Conservation (phyloP, 2,888 invertebrate species). For the Bruchidius siliquastri region DNA sequence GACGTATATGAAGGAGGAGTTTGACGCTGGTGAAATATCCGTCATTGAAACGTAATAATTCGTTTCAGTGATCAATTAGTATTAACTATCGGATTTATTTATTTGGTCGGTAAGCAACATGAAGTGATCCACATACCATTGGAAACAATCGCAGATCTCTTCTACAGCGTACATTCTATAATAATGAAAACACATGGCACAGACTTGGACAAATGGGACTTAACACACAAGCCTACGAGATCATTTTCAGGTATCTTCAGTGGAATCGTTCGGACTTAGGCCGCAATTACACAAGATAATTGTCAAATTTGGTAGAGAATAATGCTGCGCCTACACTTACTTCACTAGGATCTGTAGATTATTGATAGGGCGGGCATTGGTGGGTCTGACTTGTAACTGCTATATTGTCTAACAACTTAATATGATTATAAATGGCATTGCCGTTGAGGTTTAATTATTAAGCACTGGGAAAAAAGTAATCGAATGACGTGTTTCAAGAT, state of each 20-base stretch:
- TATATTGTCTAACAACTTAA: no score
- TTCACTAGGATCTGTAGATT: no score
- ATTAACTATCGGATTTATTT: neutral
- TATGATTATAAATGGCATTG: no score
- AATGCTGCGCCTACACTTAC: constrained; percentile 6
- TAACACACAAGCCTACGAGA: constrained; percentile 14
- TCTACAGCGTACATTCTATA: neutral
- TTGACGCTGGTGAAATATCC: no score
- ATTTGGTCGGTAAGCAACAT: neutral
- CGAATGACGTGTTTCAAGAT: no score
- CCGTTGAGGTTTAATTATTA: no score
- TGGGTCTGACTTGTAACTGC: no score
- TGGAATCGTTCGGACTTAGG: constrained; percentile 5
- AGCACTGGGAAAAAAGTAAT: no score
- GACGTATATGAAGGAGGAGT: no score
- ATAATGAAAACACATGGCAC: constrained; percentile 20
- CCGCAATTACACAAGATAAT: constrained; percentile 1
- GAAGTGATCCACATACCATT: neutral
- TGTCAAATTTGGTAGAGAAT: neutral
- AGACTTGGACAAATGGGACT: constrained; percentile 14
- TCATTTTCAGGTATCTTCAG: constrained; percentile 26
- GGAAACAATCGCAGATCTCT: neutral
- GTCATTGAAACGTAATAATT: no score
- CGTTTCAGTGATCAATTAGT: no score
- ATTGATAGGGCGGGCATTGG: no score